Base-by-base conservation (phyloP, 2,888 invertebrate species). In the Dioctria rufipes region DNA sequence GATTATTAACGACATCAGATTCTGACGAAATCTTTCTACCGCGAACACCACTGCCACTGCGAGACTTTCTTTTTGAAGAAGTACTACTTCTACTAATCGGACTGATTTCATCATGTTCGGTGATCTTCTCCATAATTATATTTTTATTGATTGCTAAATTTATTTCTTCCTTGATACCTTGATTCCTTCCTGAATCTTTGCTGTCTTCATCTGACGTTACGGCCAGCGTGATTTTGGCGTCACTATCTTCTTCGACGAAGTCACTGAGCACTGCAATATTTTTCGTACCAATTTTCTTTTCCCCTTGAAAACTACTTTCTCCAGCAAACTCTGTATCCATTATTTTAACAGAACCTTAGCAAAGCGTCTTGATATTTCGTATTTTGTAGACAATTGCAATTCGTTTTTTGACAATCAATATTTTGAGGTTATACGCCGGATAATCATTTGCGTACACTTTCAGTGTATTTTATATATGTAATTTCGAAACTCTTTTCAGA, bases 191-290 rank as follows among this genome's bases (percentile, higher is more conserved):
- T 61, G 81, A 81, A 3, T 81, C 81, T 42, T 73, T 78, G 69
- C 65, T 81, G 51, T 81, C 81, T n/a, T 81, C 81, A 43, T 81
- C 81, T 1, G 81, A 81, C n/a, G 81, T 80, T 58, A 81, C 81
- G 9, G 63, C 69, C 25, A 80, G 77, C 67, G 79, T 67, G 67
- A 81, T 58, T 75, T 60, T 75, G 61, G 61, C 75, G 58, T 75
- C 75, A 25, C 75, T 75, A 46, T 71, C 71, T 39, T 71, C 71
- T 13, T 49, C 71, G 11, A 71, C 54, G 51, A 9, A 71, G 51
- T 71, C 71, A 9, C 43, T 75, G 9, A 37, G 54, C 58, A 54
- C 58, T 42, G 39, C 54, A n/a, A 51, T 58, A 11, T 51, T 54
- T 5, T 11, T 73, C n/a, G 39, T 25, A 58, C 40, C 40, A 4